Conservation (phyloP, 2,888 invertebrate genomes). For the Phengaris alcon region DNA sequence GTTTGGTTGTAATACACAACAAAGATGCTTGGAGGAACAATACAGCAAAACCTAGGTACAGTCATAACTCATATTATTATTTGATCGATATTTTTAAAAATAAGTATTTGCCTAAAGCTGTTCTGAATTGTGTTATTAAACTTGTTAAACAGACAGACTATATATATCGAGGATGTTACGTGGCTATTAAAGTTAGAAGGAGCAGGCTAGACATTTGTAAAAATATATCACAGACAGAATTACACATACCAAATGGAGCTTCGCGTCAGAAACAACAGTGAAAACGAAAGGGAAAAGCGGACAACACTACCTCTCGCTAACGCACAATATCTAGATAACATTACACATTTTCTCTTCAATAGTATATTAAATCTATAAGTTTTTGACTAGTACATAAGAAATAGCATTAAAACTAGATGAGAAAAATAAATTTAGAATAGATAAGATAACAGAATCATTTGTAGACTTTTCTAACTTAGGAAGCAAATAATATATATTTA, state of each 20-base stretch:
- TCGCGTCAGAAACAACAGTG: not conserved
- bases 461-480: not conserved
- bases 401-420: constrained; percentile 52
- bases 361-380: constrained; percentile 44
- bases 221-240: constrained; percentile 67
- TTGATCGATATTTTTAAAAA: no score
- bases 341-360: not conserved
- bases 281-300: not conserved
- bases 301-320: not conserved
- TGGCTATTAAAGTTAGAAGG: constrained; percentile 60
- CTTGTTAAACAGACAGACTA: no score
- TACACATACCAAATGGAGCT: constrained; percentile 48
- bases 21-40: not conserved
- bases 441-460: not conserved
- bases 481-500: not conserved
- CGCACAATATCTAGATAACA: not conserved
- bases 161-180: constrained; percentile 59
- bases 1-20: not conserved
- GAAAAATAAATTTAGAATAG: constrained; percentile 41
- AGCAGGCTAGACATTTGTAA: constrained; percentile 37
- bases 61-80: no score
- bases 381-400: constrained; percentile 67
- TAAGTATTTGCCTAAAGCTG: no score
- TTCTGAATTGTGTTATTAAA: no score
- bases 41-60: not conserved